These are phyloP conservation scores for Leptinotarsa texana DNA, from an alignment of 1,140 invertebrate genomes.

Conservation along the genomic window DNA sequence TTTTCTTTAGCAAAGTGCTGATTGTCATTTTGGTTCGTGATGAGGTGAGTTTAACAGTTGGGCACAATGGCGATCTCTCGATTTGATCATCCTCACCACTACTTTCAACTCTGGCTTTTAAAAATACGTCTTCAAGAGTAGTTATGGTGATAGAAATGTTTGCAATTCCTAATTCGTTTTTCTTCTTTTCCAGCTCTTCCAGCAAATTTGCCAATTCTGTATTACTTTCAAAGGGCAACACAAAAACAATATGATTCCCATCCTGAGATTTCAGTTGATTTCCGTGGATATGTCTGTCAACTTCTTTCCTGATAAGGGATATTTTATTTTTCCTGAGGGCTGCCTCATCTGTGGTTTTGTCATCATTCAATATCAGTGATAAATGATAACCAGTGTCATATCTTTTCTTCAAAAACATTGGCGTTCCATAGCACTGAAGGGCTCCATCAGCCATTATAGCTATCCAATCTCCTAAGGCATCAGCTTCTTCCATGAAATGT, in stretches of 20 bases:
- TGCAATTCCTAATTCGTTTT: conserved; percentile 59
- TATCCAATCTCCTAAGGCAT: conserved; percentile 89
- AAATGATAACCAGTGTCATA: conserved; percentile 53
- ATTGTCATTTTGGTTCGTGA: neutral
- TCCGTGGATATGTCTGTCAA: conserved; percentile 54
- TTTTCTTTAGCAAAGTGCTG: neutral
- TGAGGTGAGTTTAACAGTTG: neutral
- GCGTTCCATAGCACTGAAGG: conserved; percentile 69
- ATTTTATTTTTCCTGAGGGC: conserved; percentile 8
- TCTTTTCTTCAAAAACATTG: conserved; percentile 61
- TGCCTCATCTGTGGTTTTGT: neutral
- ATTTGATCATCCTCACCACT: neutral
- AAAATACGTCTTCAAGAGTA: conserved; percentile 74
- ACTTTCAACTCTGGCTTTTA: conserved; percentile 52
- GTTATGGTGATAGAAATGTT: conserved; percentile 66
- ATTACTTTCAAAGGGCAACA: conserved; percentile 53
- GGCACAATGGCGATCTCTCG: conserved; percentile 50
- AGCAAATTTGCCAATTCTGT: conserved; percentile 58
- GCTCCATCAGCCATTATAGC: conserved; percentile 86
- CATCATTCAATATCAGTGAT: conserved; percentile 32
- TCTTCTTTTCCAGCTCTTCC: conserved; percentile 58
- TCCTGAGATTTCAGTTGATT: conserved; percentile 58
- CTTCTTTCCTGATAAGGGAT: conserved; percentile 34
- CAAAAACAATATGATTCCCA: conserved; percentile 55
- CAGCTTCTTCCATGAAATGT: conserved; percentile 98